phyloP scores from a whole-genome alignment of 2,113 vertebrate genomes.

The Alaudala cheleensis region DNA sequence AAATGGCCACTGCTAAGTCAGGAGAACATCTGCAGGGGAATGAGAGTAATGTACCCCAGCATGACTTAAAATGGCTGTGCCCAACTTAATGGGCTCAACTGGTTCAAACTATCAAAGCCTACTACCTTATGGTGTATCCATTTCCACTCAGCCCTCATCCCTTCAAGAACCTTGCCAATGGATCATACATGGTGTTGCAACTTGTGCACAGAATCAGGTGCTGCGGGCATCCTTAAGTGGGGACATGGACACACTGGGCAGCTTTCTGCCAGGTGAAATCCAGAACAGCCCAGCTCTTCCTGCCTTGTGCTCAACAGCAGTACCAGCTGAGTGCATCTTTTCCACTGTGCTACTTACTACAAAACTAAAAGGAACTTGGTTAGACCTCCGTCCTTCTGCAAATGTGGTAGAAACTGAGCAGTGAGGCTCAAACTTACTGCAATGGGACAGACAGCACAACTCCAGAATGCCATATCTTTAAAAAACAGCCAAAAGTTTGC shows the following conservation, averaged over 20 bases:
- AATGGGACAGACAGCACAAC: neutral
- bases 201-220: neutral
- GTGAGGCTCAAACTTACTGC: neutral
- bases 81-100: neutral
- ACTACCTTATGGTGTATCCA: neutral
- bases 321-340: neutral
- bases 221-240: rapidly evolving
- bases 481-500: neutral
- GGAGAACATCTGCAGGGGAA: neutral
- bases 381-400: neutral
- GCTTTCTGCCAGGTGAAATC: neutral
- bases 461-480: neutral
- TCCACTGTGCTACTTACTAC: neutral
- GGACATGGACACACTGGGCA: neutral
- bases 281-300: neutral
- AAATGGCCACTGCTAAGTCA: neutral
- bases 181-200: neutral
- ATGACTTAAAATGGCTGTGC: neutral
- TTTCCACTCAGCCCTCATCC: neutral
- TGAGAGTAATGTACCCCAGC: neutral
- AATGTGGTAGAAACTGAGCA: neutral
- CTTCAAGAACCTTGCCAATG: neutral
- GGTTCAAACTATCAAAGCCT: neutral
- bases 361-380: neutral
- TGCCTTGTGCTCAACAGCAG: neutral